Evolutionary conservation across 2,113 vertebrate genomes (phyloP), one percentile per base, ranked within the genome.

Genomic region (Cariama cristata): DNA sequence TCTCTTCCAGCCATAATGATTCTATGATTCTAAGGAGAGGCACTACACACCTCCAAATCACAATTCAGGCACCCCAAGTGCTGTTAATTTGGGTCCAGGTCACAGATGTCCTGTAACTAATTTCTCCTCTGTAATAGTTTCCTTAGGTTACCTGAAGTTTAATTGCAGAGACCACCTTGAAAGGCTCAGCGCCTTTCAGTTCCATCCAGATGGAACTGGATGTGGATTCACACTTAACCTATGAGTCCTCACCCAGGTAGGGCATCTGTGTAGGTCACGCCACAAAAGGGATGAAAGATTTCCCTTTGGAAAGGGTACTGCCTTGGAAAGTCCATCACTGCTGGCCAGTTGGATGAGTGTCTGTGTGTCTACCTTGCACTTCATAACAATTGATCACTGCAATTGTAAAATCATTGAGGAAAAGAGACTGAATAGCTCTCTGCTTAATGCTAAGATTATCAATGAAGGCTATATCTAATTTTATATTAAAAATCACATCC

Each of bases 401-500:
- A 85, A 30, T 11, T 68, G 27, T 42, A 52, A 91, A 79, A 44
- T 68, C 60, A 63, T 90, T 64, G 30, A 88, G 86, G 62, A 82
- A 64, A 3, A 73, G 53, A 86, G 35, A 60, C 12, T 79, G 69
- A 79, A 76, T 49, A 68, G 5, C 30, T 45, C 32, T 49, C 62
- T 79, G 12, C 22, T 87, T 83, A 66, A 40, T 69, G 81, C 22
- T 79, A 52, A 72, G 45, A 60, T 58, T 97, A 42, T 60, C 66
- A 76, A 28, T 60, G 44, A 91, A 90, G 53, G 21, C 30, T 64
- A 22, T 33, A 24, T 55, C 66, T 91, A 68, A 67, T 92, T 96
- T 93, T 66, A 64, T 83, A 93, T 72, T 81, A 90, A 93, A 93
- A 93, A 86, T 81, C 73, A 92, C 73, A 86, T 89, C 62, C 68